phyloP scores from a whole-genome alignment of 2,797 vertebrate genomes.

The Pseudotriccus pelzelni region DNA sequence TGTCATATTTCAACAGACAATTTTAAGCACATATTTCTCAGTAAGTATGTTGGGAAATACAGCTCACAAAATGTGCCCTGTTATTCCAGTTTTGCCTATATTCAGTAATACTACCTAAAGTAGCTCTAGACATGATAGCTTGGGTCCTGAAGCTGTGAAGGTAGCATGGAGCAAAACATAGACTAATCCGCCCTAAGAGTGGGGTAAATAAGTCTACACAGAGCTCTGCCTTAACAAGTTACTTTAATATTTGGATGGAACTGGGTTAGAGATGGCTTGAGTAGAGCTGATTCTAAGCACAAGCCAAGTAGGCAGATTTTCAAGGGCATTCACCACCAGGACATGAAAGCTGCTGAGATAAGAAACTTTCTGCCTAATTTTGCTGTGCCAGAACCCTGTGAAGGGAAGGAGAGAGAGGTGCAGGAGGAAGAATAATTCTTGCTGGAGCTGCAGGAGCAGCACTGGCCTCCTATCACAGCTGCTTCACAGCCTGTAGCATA shows the following conservation, averaged over 20 bases:
- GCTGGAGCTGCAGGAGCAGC: not conserved
- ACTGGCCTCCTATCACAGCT: not conserved
- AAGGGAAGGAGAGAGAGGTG: not conserved
- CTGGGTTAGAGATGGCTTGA: conserved; percentile 12
- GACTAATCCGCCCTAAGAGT: not conserved
- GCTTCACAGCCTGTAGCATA: not conserved
- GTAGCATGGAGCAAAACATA: not conserved
- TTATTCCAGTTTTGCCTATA: conserved; percentile 21
- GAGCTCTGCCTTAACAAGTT: not conserved
- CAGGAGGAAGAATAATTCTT: not conserved
- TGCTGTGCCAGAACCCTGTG: conserved; percentile 5
- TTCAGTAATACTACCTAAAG: not conserved
- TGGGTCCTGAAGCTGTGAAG: not conserved
- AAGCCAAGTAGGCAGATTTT: conserved; percentile 50
- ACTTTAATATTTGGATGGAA: conserved; percentile 7
- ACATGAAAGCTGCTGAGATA: conserved; percentile 42
- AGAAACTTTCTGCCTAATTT: conserved; percentile 31
- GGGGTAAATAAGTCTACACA: not conserved
- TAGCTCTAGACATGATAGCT: not conserved
- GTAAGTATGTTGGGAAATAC: not conserved
- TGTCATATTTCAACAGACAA: not conserved
- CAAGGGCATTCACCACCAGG: conserved; percentile 41
- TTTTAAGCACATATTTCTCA: not conserved
- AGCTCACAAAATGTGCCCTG: not conserved
- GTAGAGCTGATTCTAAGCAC: conserved; percentile 18